These are phyloP conservation scores for Miichthys miiuy DNA, from an alignment of 2,797 vertebrate species.

Conservation along the genomic window DNA sequence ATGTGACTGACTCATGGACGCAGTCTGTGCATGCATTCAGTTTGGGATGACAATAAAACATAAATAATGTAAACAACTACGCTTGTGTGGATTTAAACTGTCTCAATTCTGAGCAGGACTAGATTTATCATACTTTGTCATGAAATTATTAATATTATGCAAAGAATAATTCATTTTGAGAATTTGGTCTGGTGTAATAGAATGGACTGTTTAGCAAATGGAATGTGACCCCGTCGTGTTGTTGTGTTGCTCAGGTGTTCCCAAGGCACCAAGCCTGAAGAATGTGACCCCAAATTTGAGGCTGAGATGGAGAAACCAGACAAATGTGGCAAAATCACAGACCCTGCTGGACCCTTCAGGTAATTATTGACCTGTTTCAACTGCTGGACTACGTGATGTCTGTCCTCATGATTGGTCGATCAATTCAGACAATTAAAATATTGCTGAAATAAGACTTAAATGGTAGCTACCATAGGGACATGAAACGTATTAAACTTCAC, in stretches of 20 bases:
- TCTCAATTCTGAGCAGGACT: not conserved
- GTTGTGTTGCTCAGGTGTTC: conserved; percentile 75
- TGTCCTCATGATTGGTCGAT: no score
- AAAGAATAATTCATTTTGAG: not conserved
- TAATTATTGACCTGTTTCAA: conserved; percentile 35
- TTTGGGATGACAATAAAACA: not conserved
- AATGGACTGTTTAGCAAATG: not conserved
- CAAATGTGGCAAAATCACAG: conserved; percentile 84
- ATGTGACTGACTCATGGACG: not conserved
- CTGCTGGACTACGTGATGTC: not conserved
- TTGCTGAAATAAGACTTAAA: no score
- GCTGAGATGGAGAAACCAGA: conserved; percentile 79
- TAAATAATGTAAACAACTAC: not conserved
- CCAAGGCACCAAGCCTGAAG: conserved; percentile 64
- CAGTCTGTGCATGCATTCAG: not conserved
- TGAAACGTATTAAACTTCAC: no score
- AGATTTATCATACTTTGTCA: not conserved
- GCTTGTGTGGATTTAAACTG: no score
- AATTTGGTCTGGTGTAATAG: no score
- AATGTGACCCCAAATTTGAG: conserved; percentile 79
- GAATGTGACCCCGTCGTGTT: not conserved
- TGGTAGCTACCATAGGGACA: no score
- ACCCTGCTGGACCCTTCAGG: conserved; percentile 84
- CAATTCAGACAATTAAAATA: no score
- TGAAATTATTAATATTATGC: not conserved